Percentiles rank a stretch among this genome's conserved stretches.
These are phyloP conservation scores for Drosophila mayri DNA, from an alignment of 1,140 invertebrate species.

Conservation along the genomic window DNA sequence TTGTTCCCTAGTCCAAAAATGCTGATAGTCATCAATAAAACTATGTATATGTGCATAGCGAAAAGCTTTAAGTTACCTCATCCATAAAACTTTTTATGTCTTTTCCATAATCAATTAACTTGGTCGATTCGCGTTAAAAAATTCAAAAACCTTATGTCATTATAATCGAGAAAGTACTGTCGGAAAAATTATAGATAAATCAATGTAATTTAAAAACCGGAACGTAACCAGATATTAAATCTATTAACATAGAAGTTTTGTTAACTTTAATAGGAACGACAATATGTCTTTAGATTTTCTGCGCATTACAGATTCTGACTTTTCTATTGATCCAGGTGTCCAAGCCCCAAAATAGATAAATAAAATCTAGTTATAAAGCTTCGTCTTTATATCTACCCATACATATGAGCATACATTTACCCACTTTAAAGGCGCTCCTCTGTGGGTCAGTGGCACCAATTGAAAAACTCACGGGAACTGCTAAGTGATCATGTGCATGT, in stretches of 20 bases:
- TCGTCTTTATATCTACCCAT: conserved; percentile 1
- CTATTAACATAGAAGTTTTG: not conserved
- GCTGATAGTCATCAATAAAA: conserved; percentile 6
- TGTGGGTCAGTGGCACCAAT: conserved; percentile 39
- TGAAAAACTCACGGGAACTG: conserved; percentile 5
- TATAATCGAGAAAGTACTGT: not conserved
- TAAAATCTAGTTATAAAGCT: not conserved
- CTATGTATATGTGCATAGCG: not conserved
- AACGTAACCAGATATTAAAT: not conserved
- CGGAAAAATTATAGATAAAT: not conserved
- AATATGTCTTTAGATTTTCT: not conserved
- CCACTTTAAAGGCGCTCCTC: not conserved
- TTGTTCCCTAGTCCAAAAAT: not conserved
- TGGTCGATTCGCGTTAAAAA: not conserved
- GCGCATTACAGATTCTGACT: too few relatives aligned
- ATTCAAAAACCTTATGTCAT: not conserved
- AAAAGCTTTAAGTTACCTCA: conserved; percentile 1
- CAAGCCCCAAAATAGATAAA: not conserved
- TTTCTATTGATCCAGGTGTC: not conserved
- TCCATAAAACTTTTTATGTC: not conserved
- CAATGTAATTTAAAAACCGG: not conserved
- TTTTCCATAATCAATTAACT: conserved; percentile 5
- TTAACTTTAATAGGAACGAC: too few relatives aligned
- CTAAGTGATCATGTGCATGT: not conserved
- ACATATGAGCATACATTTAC: not conserved